Conservation (phyloP, 2,888 invertebrate genomes). For the Drosophila peninsularis region DNA sequence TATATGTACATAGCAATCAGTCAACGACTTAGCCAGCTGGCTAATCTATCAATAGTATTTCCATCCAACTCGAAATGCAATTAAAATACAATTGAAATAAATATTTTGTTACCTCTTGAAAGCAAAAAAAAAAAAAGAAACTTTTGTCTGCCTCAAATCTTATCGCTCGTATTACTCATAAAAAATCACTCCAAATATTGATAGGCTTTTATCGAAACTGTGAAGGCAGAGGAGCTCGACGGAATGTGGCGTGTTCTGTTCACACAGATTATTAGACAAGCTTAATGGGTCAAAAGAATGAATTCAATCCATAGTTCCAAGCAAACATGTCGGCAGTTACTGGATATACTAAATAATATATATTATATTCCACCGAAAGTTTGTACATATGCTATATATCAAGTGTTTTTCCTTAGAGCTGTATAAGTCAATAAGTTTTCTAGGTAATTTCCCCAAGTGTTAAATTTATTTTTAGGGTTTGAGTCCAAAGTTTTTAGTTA, state of each 20-base stretch:
- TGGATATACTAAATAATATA: not conserved
- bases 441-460: not conserved
- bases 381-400: not conserved
- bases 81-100: constrained; percentile 20
- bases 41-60: constrained; percentile 19
- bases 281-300: not conserved
- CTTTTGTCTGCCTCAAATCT: constrained; percentile 11
- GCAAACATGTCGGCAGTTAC: not conserved
- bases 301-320: not conserved
- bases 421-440: not conserved
- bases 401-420: not conserved
- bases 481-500: constrained; percentile 10
- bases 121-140: not conserved
- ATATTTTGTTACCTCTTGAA: not conserved
- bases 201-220: constrained; percentile 19
- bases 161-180: constrained; percentile 61
- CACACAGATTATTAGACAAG: not conserved
- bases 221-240: not conserved
- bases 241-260: constrained; percentile 41
- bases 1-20: constrained; percentile 13
- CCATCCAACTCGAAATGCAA: constrained; percentile 6
- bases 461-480: not conserved
- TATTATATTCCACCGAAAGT: not conserved
- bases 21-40: constrained; percentile 18
- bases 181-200: constrained; percentile 27